phyloP scores from a whole-genome alignment of 2,888 invertebrate species.

The Cheiracanthium punctorium region DNA sequence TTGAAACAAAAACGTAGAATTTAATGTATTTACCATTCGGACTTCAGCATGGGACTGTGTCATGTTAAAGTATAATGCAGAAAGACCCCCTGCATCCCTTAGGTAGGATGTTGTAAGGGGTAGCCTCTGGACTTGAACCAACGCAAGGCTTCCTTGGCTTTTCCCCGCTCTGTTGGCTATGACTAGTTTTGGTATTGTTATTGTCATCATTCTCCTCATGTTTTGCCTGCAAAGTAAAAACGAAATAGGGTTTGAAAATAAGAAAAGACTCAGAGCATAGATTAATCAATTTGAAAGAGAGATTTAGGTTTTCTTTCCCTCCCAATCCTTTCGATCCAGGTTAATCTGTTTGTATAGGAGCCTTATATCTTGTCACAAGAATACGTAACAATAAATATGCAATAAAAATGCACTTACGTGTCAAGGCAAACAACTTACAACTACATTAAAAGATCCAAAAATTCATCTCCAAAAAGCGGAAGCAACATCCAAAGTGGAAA shows the following conservation, averaged over 20 bases:
- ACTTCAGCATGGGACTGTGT: neutral
- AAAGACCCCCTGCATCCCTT: constrained; percentile 61
- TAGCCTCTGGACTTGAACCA: constrained; percentile 59
- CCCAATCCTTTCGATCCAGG: too few species aligned
- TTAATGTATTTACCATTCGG: neutral
- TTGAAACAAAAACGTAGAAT: too few species aligned
- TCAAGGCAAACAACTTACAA: too few species aligned
- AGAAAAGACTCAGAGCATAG: neutral
- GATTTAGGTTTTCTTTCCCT: too few species aligned
- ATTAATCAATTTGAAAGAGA: neutral
- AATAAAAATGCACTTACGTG: too few species aligned
- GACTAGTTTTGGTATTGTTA: constrained; percentile 43
- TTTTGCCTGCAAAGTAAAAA: constrained; percentile 25
- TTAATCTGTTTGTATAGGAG: too few species aligned
- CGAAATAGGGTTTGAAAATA: neutral
- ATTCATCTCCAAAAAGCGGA: too few species aligned
- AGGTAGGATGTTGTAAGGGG: constrained; percentile 57
- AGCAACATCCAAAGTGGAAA: too few species aligned
- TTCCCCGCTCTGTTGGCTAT: neutral
- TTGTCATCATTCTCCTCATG: constrained; percentile 56
- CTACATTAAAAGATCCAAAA: too few species aligned
- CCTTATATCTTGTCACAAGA: too few species aligned
- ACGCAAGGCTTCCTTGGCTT: constrained; percentile 26
- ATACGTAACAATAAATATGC: too few species aligned
- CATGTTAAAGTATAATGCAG: constrained; percentile 62